Conservation (phyloP, 2,113 vertebrate genomes). For the Microcebus jonahi region DNA sequence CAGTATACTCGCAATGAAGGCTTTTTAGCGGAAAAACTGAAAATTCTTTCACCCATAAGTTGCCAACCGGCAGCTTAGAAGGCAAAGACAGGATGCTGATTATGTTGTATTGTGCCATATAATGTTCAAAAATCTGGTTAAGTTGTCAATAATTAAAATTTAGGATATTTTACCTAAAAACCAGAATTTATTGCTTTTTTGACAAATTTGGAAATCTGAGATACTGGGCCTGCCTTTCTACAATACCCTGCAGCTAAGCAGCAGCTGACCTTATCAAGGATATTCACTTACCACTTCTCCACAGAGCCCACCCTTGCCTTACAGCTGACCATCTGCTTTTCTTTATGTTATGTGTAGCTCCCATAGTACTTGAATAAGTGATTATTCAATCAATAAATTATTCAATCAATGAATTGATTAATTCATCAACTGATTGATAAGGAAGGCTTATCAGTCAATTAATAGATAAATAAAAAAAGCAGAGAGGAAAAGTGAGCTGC, state of each 20-base stretch:
- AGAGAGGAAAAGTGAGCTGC: neutral
- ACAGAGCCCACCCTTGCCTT: rapidly evolving
- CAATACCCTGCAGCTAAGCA: neutral
- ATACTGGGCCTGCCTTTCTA: neutral
- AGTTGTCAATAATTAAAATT: neutral
- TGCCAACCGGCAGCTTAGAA: neutral
- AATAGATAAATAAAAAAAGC: neutral
- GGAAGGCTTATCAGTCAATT: neutral
- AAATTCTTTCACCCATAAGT: neutral
- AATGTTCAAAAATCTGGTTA: neutral
- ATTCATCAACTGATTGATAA: neutral
- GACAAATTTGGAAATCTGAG: neutral
- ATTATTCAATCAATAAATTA: neutral
- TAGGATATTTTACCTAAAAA: neutral
- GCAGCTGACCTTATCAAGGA: neutral
- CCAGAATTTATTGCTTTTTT: neutral
- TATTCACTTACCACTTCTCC: neutral
- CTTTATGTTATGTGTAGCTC: neutral
- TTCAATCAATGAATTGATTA: neutral
- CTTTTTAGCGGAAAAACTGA: neutral
- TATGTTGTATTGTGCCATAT: neutral
- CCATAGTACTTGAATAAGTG: neutral
- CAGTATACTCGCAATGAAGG: neutral
- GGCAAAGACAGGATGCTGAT: neutral
- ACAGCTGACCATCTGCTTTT: neutral